phyloP scores from a whole-genome alignment of 2,797 vertebrate species.

The Syngnathus rostellatus region DNA sequence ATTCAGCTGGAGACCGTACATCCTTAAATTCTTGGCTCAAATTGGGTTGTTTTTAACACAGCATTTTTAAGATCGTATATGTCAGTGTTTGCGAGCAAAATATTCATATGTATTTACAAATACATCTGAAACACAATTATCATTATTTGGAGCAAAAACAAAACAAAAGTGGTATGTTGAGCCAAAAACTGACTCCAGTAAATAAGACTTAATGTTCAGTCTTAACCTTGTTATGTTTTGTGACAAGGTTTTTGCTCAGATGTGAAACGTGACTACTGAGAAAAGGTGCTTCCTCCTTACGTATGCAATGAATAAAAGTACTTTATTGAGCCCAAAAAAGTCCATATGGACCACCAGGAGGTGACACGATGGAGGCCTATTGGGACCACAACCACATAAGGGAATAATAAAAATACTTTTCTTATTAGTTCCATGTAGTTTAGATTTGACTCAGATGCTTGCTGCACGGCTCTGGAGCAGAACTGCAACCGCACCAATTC shows the following conservation, averaged over 20 bases:
- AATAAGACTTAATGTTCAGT: too few species aligned
- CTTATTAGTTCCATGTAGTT: not conserved
- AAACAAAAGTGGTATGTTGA: too few species aligned
- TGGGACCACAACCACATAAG: slow-evolving; percentile 3
- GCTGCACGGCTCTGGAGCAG: not conserved
- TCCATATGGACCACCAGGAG: not conserved
- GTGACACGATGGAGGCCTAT: not conserved
- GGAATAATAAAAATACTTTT: not conserved
- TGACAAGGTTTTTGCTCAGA: not conserved
- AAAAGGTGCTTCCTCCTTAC: not conserved
- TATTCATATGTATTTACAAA: too few species aligned
- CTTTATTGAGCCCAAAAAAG: not conserved
- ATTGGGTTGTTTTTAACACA: too few species aligned
- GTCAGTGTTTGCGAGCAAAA: too few species aligned
- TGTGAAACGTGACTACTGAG: not conserved
- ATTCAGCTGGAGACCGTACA: too few species aligned
- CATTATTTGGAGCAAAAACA: too few species aligned
- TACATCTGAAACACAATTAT: too few species aligned
- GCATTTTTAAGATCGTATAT: too few species aligned
- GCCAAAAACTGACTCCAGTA: too few species aligned
- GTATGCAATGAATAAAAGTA: not conserved
- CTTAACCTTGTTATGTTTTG: not conserved
- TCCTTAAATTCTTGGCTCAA: too few species aligned
- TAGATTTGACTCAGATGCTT: slow-evolving; percentile 11
- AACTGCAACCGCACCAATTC: slow-evolving; percentile 3